phyloP scores from a whole-genome alignment of 2,888 invertebrate species.

The Elysia crispata region DNA sequence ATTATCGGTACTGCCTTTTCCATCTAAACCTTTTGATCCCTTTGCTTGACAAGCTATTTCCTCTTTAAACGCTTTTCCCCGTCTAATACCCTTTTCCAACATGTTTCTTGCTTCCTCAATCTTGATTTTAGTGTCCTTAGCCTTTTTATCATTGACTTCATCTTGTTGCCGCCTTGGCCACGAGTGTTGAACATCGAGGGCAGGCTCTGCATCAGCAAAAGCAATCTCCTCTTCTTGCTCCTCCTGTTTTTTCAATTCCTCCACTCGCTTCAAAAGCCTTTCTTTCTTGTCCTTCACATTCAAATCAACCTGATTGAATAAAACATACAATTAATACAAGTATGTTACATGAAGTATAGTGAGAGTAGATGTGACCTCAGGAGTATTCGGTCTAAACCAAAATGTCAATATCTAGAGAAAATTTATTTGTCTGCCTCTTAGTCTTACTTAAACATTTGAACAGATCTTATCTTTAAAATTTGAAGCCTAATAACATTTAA shows the following conservation, averaged over 20 bases:
- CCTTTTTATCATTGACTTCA: slow-evolving; percentile 1
- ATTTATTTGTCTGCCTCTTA: too few species aligned
- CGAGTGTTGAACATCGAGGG: slow-evolving; percentile 57
- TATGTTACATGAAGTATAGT: too few species aligned
- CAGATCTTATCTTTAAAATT: too few species aligned
- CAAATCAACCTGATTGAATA: neutral
- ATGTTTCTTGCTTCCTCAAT: slow-evolving; percentile 5
- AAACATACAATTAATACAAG: too few species aligned
- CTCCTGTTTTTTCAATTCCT: neutral
- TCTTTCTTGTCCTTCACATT: neutral
- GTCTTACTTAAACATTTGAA: too few species aligned
- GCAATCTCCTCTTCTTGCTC: slow-evolving; percentile 3
- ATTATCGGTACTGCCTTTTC: too few species aligned
- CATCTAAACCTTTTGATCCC: neutral
- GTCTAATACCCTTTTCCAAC: neutral
- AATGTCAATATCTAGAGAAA: too few species aligned
- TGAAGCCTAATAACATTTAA: too few species aligned
- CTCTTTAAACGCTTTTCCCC: neutral
- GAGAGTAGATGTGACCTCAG: too few species aligned
- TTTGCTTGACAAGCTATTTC: neutral
- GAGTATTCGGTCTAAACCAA: too few species aligned
- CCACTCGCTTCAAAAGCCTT: neutral
- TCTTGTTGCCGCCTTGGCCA: slow-evolving; percentile 62
- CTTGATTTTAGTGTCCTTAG: slow-evolving; percentile 2
- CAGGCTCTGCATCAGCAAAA: slow-evolving; percentile 52